Evolutionary conservation across 2,888 invertebrate species (phyloP).

Genomic region (Lutraria lutraria): DNA sequence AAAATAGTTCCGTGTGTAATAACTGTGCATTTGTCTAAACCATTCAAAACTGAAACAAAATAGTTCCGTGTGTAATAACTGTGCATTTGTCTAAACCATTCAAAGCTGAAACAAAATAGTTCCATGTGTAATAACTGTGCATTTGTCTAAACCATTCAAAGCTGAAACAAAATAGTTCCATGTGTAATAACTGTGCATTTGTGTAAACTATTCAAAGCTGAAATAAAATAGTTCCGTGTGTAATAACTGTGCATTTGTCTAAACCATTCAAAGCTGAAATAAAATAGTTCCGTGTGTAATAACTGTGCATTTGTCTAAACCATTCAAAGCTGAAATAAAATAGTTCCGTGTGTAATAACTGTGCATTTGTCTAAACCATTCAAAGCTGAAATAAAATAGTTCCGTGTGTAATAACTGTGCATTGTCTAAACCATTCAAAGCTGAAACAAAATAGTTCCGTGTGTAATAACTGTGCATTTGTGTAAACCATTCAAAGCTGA

Average conservation of each 20-base stretch:
- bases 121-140: too few relatives aligned
- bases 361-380: conserved; percentile 77
- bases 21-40: conserved; percentile 77
- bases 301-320: conserved; percentile 77
- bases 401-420: too few relatives aligned
- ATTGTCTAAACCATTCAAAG: conserved; percentile 76
- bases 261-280: conserved; percentile 75
- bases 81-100: conserved; percentile 77
- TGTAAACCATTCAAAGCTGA: conserved; percentile 76
- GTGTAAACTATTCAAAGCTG: conserved; percentile 76
- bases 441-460: conserved; percentile 64
- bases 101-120: conserved; percentile 72
- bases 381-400: conserved; percentile 72
- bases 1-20: background rate
- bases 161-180: conserved; percentile 67
- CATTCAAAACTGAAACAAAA: conserved; percentile 73
- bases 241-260: conserved; percentile 79
- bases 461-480: conserved; percentile 80
- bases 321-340: conserved; percentile 73
- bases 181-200: conserved; percentile 82
- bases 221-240: background rate
- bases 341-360: too few relatives aligned
- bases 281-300: background rate
- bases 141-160: conserved; percentile 76
- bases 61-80: too few relatives aligned